Base-by-base conservation (phyloP, 35 echinoderm and acorn worm genomes). In the Heliocidaris tuberculata region DNA sequence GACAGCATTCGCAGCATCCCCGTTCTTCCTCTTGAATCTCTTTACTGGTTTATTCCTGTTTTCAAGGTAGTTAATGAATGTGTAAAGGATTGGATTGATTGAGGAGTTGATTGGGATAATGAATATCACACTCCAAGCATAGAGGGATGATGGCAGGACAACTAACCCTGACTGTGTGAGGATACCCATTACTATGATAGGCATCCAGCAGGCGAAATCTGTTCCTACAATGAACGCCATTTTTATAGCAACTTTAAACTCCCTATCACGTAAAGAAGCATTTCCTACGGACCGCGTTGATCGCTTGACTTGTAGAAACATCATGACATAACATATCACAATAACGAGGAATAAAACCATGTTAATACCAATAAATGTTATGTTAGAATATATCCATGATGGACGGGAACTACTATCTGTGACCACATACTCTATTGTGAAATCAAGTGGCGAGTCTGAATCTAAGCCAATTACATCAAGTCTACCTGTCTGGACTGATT, bases 31-130 rank as follows among this genome's bases (percentile, higher is more conserved):
- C 17, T 70, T 70, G 15, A 70, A 24, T 70, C 6, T 17, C 24
- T 16, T 27, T 24, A 19, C 60, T 24, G 86, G 47, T 19, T 92
- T 92, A 27, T 92, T 92, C 13, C 10, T 56, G 10, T 92, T 92
- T 12, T 92, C 90, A 54, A 92, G 17, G 49, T 50, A 92, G n/a
- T 48, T 49, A 11, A 95, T 59, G n/a, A 95, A 94, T 19, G 96
- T 98, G 88, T 96, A 98, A 6, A 98, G 54, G 3, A 95, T 87
- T 0, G 97, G 97, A 85, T 98, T 98, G 0, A 98, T 31, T 4
- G 97, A 96, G 8, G 97, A 98, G 87, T 98, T 98, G 32, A 98
- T 92, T 12, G 97, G 97, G 78, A 98, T 65, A 49, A 98, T 92
- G 78, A 98, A 98, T 85, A 96, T 94, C 3, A 97, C 97, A 60